Conservation (phyloP, 1,140 invertebrate genomes). For the Octopus sinensis region DNA sequence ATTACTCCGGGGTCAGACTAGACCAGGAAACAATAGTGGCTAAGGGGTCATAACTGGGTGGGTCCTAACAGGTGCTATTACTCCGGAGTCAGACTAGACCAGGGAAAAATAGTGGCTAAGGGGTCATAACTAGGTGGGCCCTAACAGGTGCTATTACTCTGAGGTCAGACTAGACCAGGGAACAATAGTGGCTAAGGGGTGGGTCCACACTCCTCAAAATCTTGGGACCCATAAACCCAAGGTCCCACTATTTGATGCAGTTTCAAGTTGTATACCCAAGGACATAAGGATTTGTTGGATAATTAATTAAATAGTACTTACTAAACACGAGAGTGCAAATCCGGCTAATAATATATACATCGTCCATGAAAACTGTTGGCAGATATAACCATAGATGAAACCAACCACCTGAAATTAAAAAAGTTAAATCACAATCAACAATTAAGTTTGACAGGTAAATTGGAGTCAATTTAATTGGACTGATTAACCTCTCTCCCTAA, state of each 20-base stretch:
- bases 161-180: background rate
- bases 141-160: no score
- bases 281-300: background rate
- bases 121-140: no score
- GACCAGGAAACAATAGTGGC: background rate
- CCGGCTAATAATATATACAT: conserved; percentile 89
- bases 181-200: background rate
- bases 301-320: conserved; percentile 59
- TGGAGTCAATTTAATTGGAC: no score
- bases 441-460: no score
- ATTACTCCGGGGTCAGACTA: background rate
- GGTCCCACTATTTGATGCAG: background rate
- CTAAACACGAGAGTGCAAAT: conserved; percentile 78
- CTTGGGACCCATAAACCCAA: background rate
- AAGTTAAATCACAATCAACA: background rate
- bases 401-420: conserved; percentile 69
- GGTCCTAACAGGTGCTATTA: background rate
- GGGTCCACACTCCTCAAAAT: background rate
- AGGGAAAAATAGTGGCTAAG: background rate
- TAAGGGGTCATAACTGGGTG: no score
- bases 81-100: background rate
- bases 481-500: no score
- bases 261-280: background rate
- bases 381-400: conserved; percentile 86
- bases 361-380: conserved; percentile 92